phyloP scores from a whole-genome alignment of 1,140 invertebrate genomes.

The Helicorthomorpha holstii region DNA sequence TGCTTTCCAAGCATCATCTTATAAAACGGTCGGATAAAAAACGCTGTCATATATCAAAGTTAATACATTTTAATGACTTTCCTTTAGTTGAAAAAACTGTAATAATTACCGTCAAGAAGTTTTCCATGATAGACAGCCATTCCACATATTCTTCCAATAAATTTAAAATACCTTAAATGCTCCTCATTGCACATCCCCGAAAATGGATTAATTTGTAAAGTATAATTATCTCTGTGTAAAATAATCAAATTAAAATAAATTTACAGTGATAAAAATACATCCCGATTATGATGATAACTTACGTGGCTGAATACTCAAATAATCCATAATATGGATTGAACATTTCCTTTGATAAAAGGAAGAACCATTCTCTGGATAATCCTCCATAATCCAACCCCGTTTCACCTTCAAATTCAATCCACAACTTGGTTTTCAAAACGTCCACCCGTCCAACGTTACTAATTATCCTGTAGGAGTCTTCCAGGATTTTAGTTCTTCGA shows the following conservation, averaged over 20 bases:
- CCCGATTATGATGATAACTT: conserved; percentile 23
- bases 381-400: conserved; percentile 95
- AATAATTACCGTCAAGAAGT: conserved; percentile 74
- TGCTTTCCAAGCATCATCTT: conserved; percentile 97
- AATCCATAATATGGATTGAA: conserved; percentile 98
- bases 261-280: not conserved
- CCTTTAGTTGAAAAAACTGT: too few relatives aligned
- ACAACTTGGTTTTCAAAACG: conserved; percentile 87
- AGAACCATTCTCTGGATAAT: conserved; percentile 94
- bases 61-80: not conserved
- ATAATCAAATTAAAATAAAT: conserved; percentile 9
- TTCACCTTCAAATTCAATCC: conserved; percentile 97
- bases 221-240: conserved; percentile 80
- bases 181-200: conserved; percentile 95
- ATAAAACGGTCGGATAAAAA: conserved; percentile 98
- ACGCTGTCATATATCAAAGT: conserved; percentile 40
- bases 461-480: conserved; percentile 87
- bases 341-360: conserved; percentile 96
- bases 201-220: conserved; percentile 94
- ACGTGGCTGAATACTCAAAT: conserved; percentile 98
- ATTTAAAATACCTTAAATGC: conserved; percentile 95
- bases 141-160: conserved; percentile 90
- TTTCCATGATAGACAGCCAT: conserved; percentile 99
- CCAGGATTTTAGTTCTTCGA: conserved; percentile 70
- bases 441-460: conserved; percentile 67